Base-by-base conservation (phyloP, 2,888 invertebrate genomes). In the Eristalis pertinax region DNA sequence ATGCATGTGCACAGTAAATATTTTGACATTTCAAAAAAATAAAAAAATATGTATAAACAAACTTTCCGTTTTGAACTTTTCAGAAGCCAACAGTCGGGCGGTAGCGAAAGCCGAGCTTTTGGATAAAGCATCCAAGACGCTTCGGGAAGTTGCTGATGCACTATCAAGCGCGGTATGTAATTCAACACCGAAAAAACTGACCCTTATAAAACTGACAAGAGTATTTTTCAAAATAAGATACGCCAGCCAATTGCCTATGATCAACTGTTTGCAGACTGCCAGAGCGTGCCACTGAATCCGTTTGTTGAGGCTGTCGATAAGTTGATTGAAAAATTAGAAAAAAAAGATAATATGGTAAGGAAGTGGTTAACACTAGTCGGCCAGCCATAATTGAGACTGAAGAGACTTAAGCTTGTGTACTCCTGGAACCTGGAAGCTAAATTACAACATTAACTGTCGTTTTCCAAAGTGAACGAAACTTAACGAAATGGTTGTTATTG, bases 241-340 rank as follows among this genome's bases (percentile, higher is more conserved):
- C 73, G 60, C 63, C 72, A 76, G 22, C 84, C 87, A 35, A 69
- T 87, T 65, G 38, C 67, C 22, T 87, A 84, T 65, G 87, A 80
- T 2, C 60, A 15, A 26, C 79, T 84, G 4, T 84, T 87, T 8
- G 64, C 10, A 41, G 19, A 73, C 19, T 64, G 63, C 29, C 2
- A 58, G 60, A 69, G 26, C 15, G 63, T 35, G 41, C 26, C 63
- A 2, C 4, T 35, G 4, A 87, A 87, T 65, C 87, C 87, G 4
- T 69, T 87, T 50, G 84, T 84, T 4, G 80, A 84, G 3, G 87
- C 87, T 41, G 62, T 87, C 35, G 64, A 67, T 4, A 63, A 73
- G 5, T 35, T 87, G 41, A n/a, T 77, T 3, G 60, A 84, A 13
- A 41, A 4, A 2, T 5, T 80, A 2, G 64, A 22, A n/a, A 38